These are phyloP conservation scores for Gerris lacustris DNA, from an alignment of 2,888 invertebrate species.

Conservation along the genomic window DNA sequence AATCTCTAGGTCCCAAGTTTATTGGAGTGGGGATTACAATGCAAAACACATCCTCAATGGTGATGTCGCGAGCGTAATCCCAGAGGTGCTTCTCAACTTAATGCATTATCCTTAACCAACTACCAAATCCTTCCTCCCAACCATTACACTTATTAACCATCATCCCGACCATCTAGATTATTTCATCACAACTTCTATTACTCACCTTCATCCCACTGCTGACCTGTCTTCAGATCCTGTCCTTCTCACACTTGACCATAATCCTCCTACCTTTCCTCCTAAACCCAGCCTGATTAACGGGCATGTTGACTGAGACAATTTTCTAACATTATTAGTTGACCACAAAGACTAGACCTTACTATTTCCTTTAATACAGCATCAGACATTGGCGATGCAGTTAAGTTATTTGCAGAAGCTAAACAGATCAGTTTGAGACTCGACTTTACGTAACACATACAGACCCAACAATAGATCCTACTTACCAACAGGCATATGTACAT, in stretches of 20 bases:
- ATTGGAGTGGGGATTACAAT: no score
- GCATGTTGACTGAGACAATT: neutral
- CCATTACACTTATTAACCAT: conserved; percentile 26
- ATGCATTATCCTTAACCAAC: no score
- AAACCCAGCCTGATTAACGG: neutral
- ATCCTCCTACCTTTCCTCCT: neutral
- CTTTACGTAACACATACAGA: no score
- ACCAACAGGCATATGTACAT: no score
- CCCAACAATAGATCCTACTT: no score
- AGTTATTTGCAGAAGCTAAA: conserved; percentile 3
- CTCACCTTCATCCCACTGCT: conserved; percentile 10
- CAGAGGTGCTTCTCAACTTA: no score
- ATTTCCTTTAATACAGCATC: conserved; percentile 10
- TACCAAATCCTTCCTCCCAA: neutral
- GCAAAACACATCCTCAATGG: no score
- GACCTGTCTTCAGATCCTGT: neutral
- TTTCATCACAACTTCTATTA: no score
- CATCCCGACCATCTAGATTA: conserved; percentile 23
- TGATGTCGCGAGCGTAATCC: neutral
- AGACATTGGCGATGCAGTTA: conserved; percentile 10
- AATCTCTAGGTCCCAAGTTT: no score
- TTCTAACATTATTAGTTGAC: conserved; percentile 12
- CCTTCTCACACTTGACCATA: neutral
- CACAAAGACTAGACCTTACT: neutral
- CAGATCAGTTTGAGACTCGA: conserved; percentile 10